Evolutionary conservation across 2,797 vertebrate species (phyloP).

Genomic region (Hemitrygon akajei): DNA sequence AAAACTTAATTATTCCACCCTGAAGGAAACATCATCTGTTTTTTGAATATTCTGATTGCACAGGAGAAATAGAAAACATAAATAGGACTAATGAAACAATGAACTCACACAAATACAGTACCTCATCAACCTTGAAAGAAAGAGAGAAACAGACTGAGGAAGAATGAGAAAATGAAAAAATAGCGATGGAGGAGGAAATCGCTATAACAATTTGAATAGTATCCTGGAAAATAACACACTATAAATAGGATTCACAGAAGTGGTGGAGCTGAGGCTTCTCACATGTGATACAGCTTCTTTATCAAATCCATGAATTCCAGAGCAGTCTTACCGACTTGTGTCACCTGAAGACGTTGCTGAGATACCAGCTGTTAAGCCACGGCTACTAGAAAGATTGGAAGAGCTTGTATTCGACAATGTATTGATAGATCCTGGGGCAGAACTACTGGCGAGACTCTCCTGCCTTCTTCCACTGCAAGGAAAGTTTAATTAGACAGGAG

Average conservation of each 20-base stretch:
- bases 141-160: background rate
- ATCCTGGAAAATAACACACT: background rate
- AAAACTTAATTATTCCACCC: background rate
- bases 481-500: constrained; percentile 20
- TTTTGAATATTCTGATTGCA: background rate
- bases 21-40: background rate
- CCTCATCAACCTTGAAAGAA: background rate
- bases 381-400: background rate
- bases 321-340: constrained; percentile 2
- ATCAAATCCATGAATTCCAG: background rate
- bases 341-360: background rate
- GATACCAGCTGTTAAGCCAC: background rate
- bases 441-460: constrained; percentile 61
- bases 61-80: background rate
- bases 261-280: background rate
- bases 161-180: too few relatives aligned
- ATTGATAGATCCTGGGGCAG: constrained; percentile 54
- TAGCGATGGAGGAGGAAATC: background rate
- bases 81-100: background rate
- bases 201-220: background rate
- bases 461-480: constrained; percentile 63
- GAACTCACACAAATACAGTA: background rate
- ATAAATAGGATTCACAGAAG: background rate
- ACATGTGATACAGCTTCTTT: background rate
- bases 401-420: background rate